These are phyloP conservation scores for Drosophila demipolita DNA, from an alignment of 2,888 invertebrate species.

Conservation along the genomic window DNA sequence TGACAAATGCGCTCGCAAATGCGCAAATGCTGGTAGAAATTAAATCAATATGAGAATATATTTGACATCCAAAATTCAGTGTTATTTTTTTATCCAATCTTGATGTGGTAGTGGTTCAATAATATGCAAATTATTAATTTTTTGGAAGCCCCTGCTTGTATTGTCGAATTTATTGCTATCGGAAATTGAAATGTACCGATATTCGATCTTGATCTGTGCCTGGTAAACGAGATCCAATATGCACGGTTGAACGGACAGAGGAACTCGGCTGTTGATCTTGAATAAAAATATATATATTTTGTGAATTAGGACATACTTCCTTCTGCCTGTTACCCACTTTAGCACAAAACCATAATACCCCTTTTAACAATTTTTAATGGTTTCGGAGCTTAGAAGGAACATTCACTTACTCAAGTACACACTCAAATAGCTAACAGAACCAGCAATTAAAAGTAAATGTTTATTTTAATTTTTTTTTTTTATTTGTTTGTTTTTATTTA, in stretches of 20 bases:
- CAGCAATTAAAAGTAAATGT: slow-evolving; percentile 8
- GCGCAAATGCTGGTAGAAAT: not conserved
- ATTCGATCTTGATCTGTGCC: not conserved
- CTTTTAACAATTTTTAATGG: not conserved
- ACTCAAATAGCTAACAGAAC: slow-evolving; percentile 5
- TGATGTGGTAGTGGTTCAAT: not conserved
- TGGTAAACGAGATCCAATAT: not conserved
- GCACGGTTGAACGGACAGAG: too few species aligned
- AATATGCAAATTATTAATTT: not conserved
- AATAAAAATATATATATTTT: not conserved
- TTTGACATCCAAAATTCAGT: not conserved
- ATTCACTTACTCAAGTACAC: not conserved
- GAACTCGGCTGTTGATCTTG: not conserved
- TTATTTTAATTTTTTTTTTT: too few species aligned
- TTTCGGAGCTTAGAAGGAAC: not conserved
- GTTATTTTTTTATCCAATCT: not conserved
- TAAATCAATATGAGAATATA: not conserved
- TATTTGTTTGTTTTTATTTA: too few species aligned
- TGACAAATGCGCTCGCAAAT: too few species aligned
- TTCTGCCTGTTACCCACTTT: not conserved
- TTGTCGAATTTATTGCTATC: not conserved
- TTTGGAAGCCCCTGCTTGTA: not conserved
- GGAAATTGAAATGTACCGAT: too few species aligned
- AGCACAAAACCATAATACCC: not conserved
- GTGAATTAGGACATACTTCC: not conserved